These are phyloP conservation scores for Trilocha varians DNA, from an alignment of 2,888 invertebrate genomes.

Conservation along the genomic window DNA sequence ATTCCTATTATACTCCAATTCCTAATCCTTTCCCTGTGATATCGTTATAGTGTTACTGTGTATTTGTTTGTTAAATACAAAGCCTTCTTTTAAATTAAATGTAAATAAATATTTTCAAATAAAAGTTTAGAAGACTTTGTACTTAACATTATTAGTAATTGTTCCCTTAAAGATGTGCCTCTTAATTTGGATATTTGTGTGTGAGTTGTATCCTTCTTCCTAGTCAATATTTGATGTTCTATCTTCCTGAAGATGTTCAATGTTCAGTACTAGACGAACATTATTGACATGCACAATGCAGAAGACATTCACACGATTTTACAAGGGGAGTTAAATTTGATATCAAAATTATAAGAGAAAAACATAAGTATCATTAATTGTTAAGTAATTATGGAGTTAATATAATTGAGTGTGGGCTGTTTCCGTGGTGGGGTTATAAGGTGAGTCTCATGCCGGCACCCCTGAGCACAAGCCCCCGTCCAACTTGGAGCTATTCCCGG, in stretches of 20 bases:
- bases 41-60: background rate
- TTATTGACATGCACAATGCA: slow-evolving; percentile 35
- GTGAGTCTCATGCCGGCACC: slow-evolving; percentile 71
- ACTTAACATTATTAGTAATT: background rate
- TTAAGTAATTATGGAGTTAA: background rate
- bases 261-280: slow-evolving; percentile 29
- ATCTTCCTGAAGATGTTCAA: slow-evolving; percentile 32
- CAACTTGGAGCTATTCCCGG: slow-evolving; percentile 80
- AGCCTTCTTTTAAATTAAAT: background rate
- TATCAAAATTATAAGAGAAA: background rate
- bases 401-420: slow-evolving; percentile 29
- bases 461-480: slow-evolving; percentile 81
- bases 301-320: slow-evolving; percentile 1
- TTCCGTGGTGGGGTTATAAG: slow-evolving; percentile 50
- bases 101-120: background rate
- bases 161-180: background rate
- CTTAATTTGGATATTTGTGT: slow-evolving; percentile 3
- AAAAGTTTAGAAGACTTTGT: background rate
- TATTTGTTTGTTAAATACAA: background rate
- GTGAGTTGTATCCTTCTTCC: slow-evolving; percentile 1
- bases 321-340: background rate
- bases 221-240: slow-evolving; percentile 31
- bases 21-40: slow-evolving; percentile 6
- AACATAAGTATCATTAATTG: background rate
- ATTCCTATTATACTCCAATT: slow-evolving; percentile 19